Conservation (phyloP, 2,113 vertebrate genomes). For the Prochilodus magdalenae region DNA sequence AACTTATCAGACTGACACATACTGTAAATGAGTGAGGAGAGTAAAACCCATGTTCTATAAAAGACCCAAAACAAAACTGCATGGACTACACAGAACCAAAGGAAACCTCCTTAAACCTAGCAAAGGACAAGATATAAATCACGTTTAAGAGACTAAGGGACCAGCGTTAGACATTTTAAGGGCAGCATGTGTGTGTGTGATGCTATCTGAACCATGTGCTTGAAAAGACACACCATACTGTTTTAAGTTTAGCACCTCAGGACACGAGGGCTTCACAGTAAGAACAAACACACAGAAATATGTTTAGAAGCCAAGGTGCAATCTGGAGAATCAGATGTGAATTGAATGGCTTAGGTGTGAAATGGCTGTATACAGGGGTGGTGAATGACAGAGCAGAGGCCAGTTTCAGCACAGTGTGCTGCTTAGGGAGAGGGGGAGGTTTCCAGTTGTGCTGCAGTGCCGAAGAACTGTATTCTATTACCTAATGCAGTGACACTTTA, state of each 20-base stretch:
- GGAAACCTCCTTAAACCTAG: constrained; percentile 28
- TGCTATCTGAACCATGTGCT: constrained; percentile 68
- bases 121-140: constrained; percentile 37
- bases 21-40: not conserved
- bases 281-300: constrained; percentile 33
- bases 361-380: constrained; percentile 6
- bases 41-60: not conserved
- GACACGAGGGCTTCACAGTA: constrained; percentile 43
- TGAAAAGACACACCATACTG: constrained; percentile 68
- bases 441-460: not conserved
- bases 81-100: constrained; percentile 3
- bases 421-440: not conserved
- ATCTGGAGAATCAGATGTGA: constrained; percentile 24
- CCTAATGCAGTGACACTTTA: too few relatives aligned
- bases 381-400: constrained; percentile 14
- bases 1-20: not conserved
- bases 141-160: constrained; percentile 44
- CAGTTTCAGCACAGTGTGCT: not conserved
- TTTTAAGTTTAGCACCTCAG: constrained; percentile 67
- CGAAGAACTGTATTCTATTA: not conserved
- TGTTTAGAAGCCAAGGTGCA: constrained; percentile 18
- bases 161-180: constrained; percentile 44
- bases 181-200: constrained; percentile 31
- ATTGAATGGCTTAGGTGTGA: constrained; percentile 14
- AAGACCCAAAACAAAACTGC: not conserved